phyloP scores from a whole-genome alignment of 2,113 vertebrate species.

The Macrotis lagotis region DNA sequence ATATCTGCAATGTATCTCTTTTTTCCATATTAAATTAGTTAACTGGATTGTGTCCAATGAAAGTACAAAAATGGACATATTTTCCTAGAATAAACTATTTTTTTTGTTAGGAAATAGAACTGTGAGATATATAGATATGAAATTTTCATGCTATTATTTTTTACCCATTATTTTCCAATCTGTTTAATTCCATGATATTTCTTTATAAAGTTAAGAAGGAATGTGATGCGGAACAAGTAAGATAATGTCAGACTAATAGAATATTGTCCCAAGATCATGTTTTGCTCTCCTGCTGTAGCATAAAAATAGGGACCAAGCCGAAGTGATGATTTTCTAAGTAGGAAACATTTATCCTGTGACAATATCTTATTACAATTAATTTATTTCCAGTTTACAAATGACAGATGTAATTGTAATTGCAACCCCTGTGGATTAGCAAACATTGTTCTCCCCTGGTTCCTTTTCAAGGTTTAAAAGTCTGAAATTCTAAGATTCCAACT shows the following conservation, averaged over 20 bases:
- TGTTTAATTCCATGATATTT: slow-evolving; percentile 18
- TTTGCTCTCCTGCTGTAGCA: slow-evolving; percentile 4
- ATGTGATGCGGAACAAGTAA: slow-evolving; percentile 32
- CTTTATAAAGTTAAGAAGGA: slow-evolving; percentile 19
- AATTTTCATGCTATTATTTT: slow-evolving; percentile 37
- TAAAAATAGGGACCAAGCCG: not conserved
- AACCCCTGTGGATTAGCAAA: slow-evolving; percentile 32
- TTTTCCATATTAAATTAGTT: not conserved
- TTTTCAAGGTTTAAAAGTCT: slow-evolving; percentile 34
- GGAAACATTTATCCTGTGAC: slow-evolving; percentile 60
- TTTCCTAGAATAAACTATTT: not conserved
- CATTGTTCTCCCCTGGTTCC: slow-evolving; percentile 55
- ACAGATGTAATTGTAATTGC: slow-evolving; percentile 54
- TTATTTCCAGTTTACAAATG: slow-evolving; percentile 56
- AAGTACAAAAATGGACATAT: not conserved
- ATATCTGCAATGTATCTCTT: slow-evolving; percentile 5
- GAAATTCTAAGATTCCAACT: not conserved
- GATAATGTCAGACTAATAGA: slow-evolving; percentile 28
- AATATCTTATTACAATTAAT: slow-evolving; percentile 67
- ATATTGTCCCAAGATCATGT: not conserved
- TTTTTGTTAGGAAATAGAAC: not conserved
- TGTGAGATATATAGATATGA: slow-evolving; percentile 20
- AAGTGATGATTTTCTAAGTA: slow-evolving; percentile 56
- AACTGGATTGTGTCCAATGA: not conserved
- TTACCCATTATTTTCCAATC: slow-evolving; percentile 15